Evolutionary conservation across 1,140 invertebrate genomes (phyloP).

Genomic region (Rhopalosiphum padi): DNA sequence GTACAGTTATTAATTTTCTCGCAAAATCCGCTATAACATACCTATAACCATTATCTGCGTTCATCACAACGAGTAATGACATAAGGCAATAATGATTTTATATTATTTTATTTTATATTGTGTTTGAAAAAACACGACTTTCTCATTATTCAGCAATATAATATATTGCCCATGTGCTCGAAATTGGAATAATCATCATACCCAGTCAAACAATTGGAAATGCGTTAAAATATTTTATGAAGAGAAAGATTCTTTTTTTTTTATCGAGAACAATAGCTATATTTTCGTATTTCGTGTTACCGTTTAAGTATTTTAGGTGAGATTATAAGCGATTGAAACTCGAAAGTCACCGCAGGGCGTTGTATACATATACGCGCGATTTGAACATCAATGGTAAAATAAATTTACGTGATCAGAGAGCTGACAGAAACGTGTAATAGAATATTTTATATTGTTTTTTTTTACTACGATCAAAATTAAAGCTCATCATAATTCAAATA

Average conservation of each 20-base stretch:
- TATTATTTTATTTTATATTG: slow-evolving; percentile 6
- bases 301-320: neutral
- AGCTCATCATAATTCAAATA: neutral
- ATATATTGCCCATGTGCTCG: neutral
- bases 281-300: neutral
- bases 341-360: neutral
- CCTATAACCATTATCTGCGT: neutral
- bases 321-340: neutral
- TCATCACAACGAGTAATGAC: slow-evolving; percentile 7
- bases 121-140: slow-evolving; percentile 15
- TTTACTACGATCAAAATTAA: neutral
- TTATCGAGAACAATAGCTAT: neutral
- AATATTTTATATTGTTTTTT: neutral
- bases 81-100: neutral
- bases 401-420: neutral
- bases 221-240: neutral
- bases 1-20: slow-evolving; percentile 44
- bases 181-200: neutral
- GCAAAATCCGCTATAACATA: neutral
- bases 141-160: slow-evolving; percentile 9
- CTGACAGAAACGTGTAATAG: neutral
- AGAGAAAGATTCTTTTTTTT: neutral
- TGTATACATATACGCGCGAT: neutral
- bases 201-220: neutral
- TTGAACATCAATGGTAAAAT: neutral